phyloP scores from a whole-genome alignment of 2,888 invertebrate species.

The Scaptomyza reducta region DNA sequence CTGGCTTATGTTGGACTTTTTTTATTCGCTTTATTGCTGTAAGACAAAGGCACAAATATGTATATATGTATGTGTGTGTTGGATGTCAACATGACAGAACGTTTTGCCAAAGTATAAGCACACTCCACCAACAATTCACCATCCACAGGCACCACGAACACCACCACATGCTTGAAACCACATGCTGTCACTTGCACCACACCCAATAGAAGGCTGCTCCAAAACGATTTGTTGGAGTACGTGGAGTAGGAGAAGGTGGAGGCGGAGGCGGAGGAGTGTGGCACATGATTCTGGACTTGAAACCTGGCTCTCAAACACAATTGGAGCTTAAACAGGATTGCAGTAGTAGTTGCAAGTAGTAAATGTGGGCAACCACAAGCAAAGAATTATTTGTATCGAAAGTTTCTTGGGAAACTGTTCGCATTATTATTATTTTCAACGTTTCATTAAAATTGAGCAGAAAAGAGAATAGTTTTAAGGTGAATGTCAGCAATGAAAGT shows the following conservation, averaged over 20 bases:
- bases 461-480: not conserved
- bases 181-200: constrained; percentile 69
- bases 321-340: not conserved
- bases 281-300: not conserved
- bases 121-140: constrained; percentile 9
- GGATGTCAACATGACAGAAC: constrained; percentile 73
- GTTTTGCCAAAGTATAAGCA: constrained; percentile 67
- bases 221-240: constrained; percentile 11
- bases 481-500: not conserved
- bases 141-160: constrained; percentile 15
- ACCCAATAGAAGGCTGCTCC: constrained; percentile 22
- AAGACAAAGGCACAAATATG: constrained; percentile 51
- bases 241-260: not conserved
- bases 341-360: not conserved
- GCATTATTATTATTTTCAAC: not conserved
- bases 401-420: not conserved
- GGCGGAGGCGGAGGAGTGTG: constrained; percentile 8
- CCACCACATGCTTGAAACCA: constrained; percentile 50
- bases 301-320: not conserved
- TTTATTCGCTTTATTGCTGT: constrained; percentile 27
- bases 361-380: not conserved
- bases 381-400: not conserved
- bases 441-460: not conserved
- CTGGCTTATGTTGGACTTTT: constrained; percentile 47
- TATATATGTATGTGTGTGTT: constrained; percentile 12